Base-by-base conservation (phyloP, 2,113 vertebrate species). In the Okapia johnstoni region DNA sequence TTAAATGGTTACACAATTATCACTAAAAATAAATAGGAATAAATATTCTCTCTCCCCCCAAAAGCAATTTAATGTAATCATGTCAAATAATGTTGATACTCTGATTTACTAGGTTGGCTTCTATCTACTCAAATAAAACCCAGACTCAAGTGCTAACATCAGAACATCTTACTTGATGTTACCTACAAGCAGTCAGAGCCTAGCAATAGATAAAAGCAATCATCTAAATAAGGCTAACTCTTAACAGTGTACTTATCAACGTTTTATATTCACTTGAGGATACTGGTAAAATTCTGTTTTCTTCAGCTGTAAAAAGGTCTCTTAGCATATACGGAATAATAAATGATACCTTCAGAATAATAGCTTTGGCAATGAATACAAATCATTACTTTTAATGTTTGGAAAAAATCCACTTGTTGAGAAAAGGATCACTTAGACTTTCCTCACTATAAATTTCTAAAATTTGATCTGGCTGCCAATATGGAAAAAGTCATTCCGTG, bases 341-440 rank as follows among this genome's bases (percentile, higher is more conserved):
- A 33, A 95, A 88, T 60, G 28, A 70, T 46, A 88, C 36, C 77
- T 96, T 85, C 55, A 97, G 28, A 92, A 83, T 87, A 96, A 87
- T 19, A 55, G 61, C 36, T 86, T 93, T 30, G 2, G 40, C 16
- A 92, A 54, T 61, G n/a, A 63, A 91, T n/a, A 92, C 40, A 83
- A 95, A 87, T 60, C 60, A 81, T 30, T 88, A 90, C 85, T 94
- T 89, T 33, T 46, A 73, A 36, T 76, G 3, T 96, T 85, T 96
- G 33, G 43, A 83, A 95, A 95, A 90, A 15, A 36, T 11, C 63
- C 1, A 0, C 6, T 88, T 93, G 12, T 33, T 93, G 83, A 94
- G 85, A 50, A 96, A 90, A 96, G 28, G 33, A 86, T 55, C 16
- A 89, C 6, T 92, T 54, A 57, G 48, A 55, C 77, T 63, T 85